These are phyloP conservation scores for Microplitis mediator DNA, from an alignment of 1,140 invertebrate genomes.

Conservation along the genomic window DNA sequence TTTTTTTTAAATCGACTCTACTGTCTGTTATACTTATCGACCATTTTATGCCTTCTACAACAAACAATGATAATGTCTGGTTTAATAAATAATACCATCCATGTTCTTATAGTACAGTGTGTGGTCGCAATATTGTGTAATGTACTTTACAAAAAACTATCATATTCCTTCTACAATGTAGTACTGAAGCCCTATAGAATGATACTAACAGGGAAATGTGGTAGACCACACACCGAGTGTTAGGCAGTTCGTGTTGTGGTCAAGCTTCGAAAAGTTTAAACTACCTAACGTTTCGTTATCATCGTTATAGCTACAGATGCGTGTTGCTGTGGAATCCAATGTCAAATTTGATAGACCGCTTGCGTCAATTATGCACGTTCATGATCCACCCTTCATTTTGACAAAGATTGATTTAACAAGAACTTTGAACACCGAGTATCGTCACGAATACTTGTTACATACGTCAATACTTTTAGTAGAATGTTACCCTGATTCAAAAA, in stretches of 20 bases:
- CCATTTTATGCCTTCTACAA: no score
- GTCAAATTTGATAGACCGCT: conserved; percentile 45
- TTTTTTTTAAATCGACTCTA: no score
- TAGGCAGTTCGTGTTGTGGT: conserved; percentile 45
- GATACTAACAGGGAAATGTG: conserved; percentile 26
- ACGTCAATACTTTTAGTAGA: neutral
- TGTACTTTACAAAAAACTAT: neutral
- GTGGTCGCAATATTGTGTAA: neutral
- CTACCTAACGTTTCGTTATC: conserved; percentile 27
- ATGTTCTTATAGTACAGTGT: no score
- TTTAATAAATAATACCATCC: no score
- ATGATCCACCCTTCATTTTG: neutral
- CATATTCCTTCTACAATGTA: neutral
- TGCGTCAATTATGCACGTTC: conserved; percentile 48
- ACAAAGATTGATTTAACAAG: neutral
- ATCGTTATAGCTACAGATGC: conserved; percentile 30
- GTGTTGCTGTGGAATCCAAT: conserved; percentile 41
- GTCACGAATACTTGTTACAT: neutral
- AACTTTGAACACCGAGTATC: neutral
- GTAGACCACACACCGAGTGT: conserved; percentile 37
- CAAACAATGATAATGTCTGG: no score
- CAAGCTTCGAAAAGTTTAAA: conserved; percentile 40
- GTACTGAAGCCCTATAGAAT: neutral
- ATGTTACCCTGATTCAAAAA: no score
- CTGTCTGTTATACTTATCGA: no score